Evolutionary conservation across 2,888 invertebrate genomes (phyloP), one percentile per base, ranked within the genome.

Genomic region (Eupithecia abbreviata): DNA sequence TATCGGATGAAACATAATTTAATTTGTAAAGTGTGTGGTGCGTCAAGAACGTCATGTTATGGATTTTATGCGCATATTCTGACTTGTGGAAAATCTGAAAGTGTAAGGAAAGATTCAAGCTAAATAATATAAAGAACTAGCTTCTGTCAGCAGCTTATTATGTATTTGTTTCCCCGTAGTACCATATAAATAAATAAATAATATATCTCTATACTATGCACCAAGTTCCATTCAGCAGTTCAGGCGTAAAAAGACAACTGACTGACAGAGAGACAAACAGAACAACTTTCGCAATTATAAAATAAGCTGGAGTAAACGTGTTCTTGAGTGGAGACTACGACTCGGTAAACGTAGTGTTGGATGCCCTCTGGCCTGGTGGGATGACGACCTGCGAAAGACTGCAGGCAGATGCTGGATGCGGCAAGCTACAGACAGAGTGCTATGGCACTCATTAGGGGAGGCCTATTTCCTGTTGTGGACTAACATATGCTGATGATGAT

Each of bases 1-100:
- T 93, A 95, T 62, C 88, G 92, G 75, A 92, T 93, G 76, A 90
- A 87, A 55, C 86, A 87, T 71, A 93, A 93, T 41, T 89, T 96
- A 13, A 86, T 85, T 69, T 97, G 97, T 85, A 95, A 95, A 79
- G 88, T 86, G 73, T 97, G 97, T 85, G 92, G 92, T 0, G 81
- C 91, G 79, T 87, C 88, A 68, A 90, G 96, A 87, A 92, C 90
- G 58, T 96, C 96, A 4, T 93, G 91, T 4, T 84, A 92, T 49
- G 97, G 97, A 43, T 96, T 96, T 82, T 90, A 96, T 76, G 96
- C 96, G 0, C 97, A 97, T 85, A 88, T 96, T 70, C 87, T 95
- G 71, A 93, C 94, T 72, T 97, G 97, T 84, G 96, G 96, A 30
- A 96, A 96, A 88, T 12, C 47, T 0, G 78, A 75, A 15, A 41